Conservation (phyloP, 2,797 vertebrate species). For the Onychomys leucogaster region DNA sequence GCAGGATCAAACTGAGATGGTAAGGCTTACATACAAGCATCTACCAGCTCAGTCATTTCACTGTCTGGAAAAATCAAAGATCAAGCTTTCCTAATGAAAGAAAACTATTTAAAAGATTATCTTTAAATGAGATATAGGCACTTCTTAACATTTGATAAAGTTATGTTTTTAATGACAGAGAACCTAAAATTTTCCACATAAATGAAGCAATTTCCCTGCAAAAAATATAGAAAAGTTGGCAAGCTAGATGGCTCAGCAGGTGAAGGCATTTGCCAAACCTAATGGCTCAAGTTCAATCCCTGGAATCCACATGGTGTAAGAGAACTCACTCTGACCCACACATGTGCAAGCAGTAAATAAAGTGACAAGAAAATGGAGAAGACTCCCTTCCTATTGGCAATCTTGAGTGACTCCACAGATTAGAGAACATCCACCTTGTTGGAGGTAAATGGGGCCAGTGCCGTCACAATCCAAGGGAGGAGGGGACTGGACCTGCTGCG, state of each 20-base stretch:
- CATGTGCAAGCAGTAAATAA: not conserved
- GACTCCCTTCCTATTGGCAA: not conserved
- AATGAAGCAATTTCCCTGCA: not conserved
- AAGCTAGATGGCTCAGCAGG: not conserved
- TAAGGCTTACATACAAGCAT: not conserved
- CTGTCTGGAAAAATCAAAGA: not conserved
- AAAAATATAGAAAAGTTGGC: not conserved
- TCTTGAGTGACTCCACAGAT: not conserved
- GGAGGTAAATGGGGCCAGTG: not conserved
- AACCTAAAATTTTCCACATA: constrained; percentile 1
- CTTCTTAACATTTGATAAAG: not conserved
- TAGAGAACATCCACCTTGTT: constrained; percentile 3
- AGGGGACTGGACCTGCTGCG: no score
- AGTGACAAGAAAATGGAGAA: not conserved
- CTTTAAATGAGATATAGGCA: not conserved
- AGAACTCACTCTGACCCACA: not conserved
- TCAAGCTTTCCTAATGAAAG: not conserved
- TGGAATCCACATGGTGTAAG: not conserved
- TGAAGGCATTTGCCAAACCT: not conserved
- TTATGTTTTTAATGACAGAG: not conserved
- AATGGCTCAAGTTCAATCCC: not conserved
- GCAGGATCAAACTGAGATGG: not conserved
- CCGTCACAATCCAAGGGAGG: not conserved
- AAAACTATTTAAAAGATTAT: not conserved
- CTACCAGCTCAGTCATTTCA: not conserved